Evolutionary conservation across 2,113 vertebrate genomes (phyloP).

Genomic region (Atractosteus spatula): DNA sequence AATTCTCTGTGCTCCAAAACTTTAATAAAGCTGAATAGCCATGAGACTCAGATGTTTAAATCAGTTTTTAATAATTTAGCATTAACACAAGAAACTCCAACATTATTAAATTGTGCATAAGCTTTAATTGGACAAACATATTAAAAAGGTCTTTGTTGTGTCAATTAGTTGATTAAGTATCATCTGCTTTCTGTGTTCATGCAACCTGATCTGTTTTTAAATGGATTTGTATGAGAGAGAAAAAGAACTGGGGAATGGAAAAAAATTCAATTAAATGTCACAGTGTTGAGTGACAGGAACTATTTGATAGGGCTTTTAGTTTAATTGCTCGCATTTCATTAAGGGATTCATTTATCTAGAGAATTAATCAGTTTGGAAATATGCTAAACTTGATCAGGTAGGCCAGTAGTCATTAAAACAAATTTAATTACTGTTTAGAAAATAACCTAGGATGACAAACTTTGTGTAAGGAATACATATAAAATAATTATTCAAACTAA

Average conservation of each 20-base stretch:
- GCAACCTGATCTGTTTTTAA: conserved; percentile 80
- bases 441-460: conserved; percentile 7
- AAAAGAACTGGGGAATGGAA: conserved; percentile 60
- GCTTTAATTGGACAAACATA: conserved; percentile 69
- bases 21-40: conserved; percentile 1
- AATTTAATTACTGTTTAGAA: conserved; percentile 38
- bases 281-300: conserved; percentile 75
- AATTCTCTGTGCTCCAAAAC: neutral
- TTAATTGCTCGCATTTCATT: conserved; percentile 93
- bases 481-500: conserved; percentile 18
- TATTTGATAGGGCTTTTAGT: conserved; percentile 89
- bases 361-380: conserved; percentile 67
- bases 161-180: conserved; percentile 94
- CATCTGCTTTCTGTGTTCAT: conserved; percentile 70
- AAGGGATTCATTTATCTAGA: conserved; percentile 75
- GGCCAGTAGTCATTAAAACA: conserved; percentile 41
- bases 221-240: conserved; percentile 79
- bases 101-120: conserved; percentile 65
- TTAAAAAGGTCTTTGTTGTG: conserved; percentile 76
- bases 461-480: conserved; percentile 12
- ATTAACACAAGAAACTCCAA: conserved; percentile 57
- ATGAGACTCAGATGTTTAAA: conserved; percentile 29
- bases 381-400: conserved; percentile 28
- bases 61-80: conserved; percentile 54
- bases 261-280: conserved; percentile 85